Evolutionary conservation across 2,797 vertebrate genomes (phyloP), one percentile per base, ranked within the genome.

Genomic region (Halcyon smyrnensis): DNA sequence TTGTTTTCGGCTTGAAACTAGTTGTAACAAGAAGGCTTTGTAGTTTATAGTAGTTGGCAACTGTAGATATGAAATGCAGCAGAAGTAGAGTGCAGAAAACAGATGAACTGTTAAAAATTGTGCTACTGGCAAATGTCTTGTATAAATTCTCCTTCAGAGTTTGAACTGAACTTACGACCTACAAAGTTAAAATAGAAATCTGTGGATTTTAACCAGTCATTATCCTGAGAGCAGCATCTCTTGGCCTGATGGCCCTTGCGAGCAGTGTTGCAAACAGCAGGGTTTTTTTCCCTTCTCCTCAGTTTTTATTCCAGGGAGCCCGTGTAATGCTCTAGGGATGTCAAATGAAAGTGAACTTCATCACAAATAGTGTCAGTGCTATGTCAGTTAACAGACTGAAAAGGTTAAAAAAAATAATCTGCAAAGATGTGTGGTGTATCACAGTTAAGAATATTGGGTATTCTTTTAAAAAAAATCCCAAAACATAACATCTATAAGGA

Each of bases 91-190:
- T 37, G 19, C 34, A 89, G 24, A 71, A 91, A 92, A 39, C 30
- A 28, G 75, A 60, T 70, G 21, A 82, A 27, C 24, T 73, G 70
- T 36, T 90, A 30, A 57, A 63, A 90, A 59, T 41, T 34, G 34
- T 63, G 30, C 50, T 64, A 41, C 28, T 68, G 65, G 63, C 9
- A 87, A 85, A 67, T 62, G 13, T 36, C 20, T 46, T 43, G 25
- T 39, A 93, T 86, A 65, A 87, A 76, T 73, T 85, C 27, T 93
- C 27, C 85, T 80, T 81, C 56, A 90, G 39, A 41, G 20, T 73
- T 74, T 87, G 60, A 80, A 64, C n/a, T 87, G 81, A 73, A 69
- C 32, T 94, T 94, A 64, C 21, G 64, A 90, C 80, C 73, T 86
- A 27, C n/a, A 11, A 4, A 74, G 46, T 75, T 84, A 69, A 75